Evolutionary conservation across 2,888 invertebrate genomes (phyloP).

Genomic region (Melikaiella ostensackeni): DNA sequence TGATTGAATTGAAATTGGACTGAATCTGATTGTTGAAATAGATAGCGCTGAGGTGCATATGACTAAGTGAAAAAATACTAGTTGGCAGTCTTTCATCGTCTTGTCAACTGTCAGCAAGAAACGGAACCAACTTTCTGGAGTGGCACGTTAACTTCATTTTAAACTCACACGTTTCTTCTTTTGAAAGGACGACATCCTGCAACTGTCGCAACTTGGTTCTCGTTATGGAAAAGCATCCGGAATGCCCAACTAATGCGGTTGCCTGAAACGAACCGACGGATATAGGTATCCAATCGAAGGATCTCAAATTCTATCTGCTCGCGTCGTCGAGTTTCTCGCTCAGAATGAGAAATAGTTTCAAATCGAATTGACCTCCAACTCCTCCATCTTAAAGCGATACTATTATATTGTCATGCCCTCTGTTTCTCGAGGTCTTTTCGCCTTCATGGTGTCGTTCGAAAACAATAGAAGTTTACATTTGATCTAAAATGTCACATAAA

Average conservation of each 20-base stretch:
- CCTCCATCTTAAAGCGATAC: neutral
- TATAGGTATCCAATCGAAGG: neutral
- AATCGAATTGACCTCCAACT: conserved; percentile 45
- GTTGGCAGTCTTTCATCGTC: neutral
- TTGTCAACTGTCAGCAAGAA: neutral
- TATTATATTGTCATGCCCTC: neutral
- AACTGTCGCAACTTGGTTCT: conserved; percentile 46
- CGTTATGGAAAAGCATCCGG: conserved; percentile 41
- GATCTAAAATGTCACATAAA: neutral
- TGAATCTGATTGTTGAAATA: too few relatives aligned
- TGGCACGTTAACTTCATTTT: neutral
- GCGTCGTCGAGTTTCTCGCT: conserved; percentile 49
- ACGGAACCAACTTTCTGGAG: neutral
- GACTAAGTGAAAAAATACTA: too few relatives aligned
- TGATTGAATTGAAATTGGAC: too few relatives aligned
- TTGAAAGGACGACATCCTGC: conserved; percentile 31
- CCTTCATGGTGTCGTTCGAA: neutral
- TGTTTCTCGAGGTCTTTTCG: neutral
- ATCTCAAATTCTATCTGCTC: conserved; percentile 6
- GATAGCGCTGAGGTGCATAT: too few relatives aligned
- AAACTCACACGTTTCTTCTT: neutral
- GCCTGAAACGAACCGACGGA: neutral
- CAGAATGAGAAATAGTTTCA: conserved; percentile 51
- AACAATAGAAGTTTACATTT: neutral
- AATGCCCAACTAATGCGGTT: conserved; percentile 1